Evolutionary conservation across 2,797 vertebrate genomes (phyloP).

Genomic region (Neopelma chrysocephalum): DNA sequence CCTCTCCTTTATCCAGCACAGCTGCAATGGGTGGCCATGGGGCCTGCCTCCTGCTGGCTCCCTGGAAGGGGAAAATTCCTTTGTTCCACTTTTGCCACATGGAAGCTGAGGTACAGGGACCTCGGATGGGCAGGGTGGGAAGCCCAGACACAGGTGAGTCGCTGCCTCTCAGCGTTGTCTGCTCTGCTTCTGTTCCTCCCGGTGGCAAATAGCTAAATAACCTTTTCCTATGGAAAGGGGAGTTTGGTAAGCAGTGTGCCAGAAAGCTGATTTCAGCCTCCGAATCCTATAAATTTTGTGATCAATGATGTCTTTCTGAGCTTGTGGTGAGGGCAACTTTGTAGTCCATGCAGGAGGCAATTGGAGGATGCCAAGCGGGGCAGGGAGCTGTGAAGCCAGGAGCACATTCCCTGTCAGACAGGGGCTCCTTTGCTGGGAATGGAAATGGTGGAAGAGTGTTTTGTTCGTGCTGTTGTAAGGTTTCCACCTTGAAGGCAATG

Average conservation of each 20-base stretch:
- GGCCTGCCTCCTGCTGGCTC: neutral
- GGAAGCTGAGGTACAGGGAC: neutral
- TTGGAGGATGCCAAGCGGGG: neutral
- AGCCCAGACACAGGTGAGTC: accelerated
- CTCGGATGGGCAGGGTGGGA: accelerated
- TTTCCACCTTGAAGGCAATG: neutral
- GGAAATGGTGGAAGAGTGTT: neutral
- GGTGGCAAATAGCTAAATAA: neutral
- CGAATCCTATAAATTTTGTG: neutral
- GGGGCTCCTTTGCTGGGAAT: neutral
- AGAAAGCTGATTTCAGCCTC: neutral
- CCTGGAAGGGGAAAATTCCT: neutral
- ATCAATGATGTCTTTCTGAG: neutral
- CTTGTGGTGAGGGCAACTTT: neutral
- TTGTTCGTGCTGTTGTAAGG: neutral
- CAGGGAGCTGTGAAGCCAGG: neutral
- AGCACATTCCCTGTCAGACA: neutral
- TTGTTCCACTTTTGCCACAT: neutral
- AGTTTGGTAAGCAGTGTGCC: neutral
- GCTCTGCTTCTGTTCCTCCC: neutral
- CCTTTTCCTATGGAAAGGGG: neutral
- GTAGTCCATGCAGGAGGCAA: neutral
- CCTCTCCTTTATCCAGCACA: neutral
- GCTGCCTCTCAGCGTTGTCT: accelerated
- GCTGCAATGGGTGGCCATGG: neutral